Conservation (phyloP, 2,113 vertebrate species). For the Bostrychus sinensis region DNA sequence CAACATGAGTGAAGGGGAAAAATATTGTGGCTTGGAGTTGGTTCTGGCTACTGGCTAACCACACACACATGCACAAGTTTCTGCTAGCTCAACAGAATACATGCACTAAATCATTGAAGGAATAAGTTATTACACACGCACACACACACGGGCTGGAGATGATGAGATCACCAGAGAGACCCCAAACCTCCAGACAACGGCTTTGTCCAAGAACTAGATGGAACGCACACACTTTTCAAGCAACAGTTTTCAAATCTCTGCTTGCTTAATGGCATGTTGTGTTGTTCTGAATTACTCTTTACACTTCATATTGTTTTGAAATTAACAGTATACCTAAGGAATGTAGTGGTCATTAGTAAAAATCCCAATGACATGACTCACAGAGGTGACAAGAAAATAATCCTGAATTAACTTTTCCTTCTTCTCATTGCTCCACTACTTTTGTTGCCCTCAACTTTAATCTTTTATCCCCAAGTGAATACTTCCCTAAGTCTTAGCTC, state of each 20-base stretch:
- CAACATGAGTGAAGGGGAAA: constrained; percentile 71
- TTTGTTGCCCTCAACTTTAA: constrained; percentile 3
- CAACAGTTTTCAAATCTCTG: constrained; percentile 6
- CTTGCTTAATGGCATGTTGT: not conserved
- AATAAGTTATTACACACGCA: constrained; percentile 66
- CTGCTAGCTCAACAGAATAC: constrained; percentile 74
- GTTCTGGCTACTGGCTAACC: constrained; percentile 57
- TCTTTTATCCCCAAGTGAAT: constrained; percentile 10
- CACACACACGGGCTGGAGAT: constrained; percentile 64
- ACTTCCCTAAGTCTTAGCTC: constrained; percentile 41
- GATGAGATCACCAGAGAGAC: constrained; percentile 81
- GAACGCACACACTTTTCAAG: constrained; percentile 31
- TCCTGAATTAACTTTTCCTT: constrained; percentile 33
- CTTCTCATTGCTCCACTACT: constrained; percentile 5
- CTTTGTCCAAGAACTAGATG: constrained; percentile 72
- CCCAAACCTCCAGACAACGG: constrained; percentile 78
- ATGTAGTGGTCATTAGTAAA: constrained; percentile 9
- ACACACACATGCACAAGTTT: constrained; percentile 57
- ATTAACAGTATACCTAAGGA: not conserved
- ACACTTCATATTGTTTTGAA: not conserved
- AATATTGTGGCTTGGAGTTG: constrained; percentile 72
- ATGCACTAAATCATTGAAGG: constrained; percentile 72
- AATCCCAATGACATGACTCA: constrained; percentile 42
- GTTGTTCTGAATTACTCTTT: constrained; percentile 12
- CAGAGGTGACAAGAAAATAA: constrained; percentile 34